Conservation (phyloP, 2,113 vertebrate genomes). For the Natator depressus region DNA sequence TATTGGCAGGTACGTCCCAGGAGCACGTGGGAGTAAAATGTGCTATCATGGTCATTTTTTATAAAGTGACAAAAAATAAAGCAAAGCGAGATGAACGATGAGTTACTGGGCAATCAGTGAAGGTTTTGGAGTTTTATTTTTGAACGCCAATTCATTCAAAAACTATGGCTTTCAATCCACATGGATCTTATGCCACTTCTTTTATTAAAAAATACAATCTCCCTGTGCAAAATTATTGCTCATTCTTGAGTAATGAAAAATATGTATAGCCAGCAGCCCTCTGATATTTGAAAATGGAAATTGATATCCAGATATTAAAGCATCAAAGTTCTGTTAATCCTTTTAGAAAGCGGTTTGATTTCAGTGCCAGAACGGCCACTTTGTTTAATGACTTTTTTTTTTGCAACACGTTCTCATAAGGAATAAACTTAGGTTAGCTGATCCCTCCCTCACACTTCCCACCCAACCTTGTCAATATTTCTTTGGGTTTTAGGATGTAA, state of each 20-base stretch:
- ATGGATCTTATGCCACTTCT: not conserved
- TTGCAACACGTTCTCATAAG: not conserved
- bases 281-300: not conserved
- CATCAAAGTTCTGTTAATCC: not conserved
- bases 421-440: not conserved
- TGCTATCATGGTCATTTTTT: not conserved
- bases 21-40: not conserved
- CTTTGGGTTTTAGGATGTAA: not conserved
- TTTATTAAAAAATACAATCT: not conserved
- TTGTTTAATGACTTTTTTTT: not conserved
- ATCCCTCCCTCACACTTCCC: not conserved
- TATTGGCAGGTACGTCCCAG: not conserved
- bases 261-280: not conserved
- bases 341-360: not conserved
- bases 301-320: not conserved
- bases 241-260: accelerated
- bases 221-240: not conserved
- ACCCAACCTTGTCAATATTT: not conserved
- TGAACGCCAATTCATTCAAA: not conserved
- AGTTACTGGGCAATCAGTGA: not conserved
- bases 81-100: not conserved
- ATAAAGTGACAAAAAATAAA: not conserved
- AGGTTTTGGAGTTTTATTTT: not conserved
- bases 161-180: not conserved
- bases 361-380: not conserved